Evolutionary conservation across 2,888 invertebrate genomes (phyloP).

Genomic region (Ichneumoninae sp.): DNA sequence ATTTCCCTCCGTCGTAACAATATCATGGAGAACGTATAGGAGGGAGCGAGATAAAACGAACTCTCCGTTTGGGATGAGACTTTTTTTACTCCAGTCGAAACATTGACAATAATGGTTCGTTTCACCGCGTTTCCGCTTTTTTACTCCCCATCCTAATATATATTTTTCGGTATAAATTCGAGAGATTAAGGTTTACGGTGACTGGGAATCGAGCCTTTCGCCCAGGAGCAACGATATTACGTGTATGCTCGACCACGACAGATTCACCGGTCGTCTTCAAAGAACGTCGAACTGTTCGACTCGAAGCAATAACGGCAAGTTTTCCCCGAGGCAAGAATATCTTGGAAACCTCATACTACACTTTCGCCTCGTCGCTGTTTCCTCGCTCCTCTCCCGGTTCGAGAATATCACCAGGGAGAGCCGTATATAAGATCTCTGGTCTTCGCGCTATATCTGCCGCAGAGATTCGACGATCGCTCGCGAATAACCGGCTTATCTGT

Average conservation of each 20-base stretch:
- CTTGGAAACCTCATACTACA: slow-evolving; percentile 59
- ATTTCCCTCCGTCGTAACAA: too few relatives aligned
- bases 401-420: slow-evolving; percentile 41
- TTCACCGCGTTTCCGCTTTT: background rate
- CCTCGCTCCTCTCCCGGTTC: slow-evolving; percentile 11
- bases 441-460: slow-evolving; percentile 40
- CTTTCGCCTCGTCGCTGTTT: slow-evolving; percentile 9
- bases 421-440: slow-evolving; percentile 12
- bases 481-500: slow-evolving; percentile 17
- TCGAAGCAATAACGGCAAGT: slow-evolving; percentile 67
- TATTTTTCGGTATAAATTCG: slow-evolving; percentile 22
- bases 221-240: slow-evolving; percentile 37
- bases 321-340: slow-evolving; percentile 65
- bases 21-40: too few relatives aligned
- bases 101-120: too few relatives aligned
- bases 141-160: background rate
- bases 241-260: slow-evolving; percentile 33
- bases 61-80: too few relatives aligned
- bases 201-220: background rate
- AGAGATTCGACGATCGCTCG: slow-evolving; percentile 28
- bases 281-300: slow-evolving; percentile 66
- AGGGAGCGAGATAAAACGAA: too few relatives aligned
- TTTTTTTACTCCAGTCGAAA: too few relatives aligned
- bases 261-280: slow-evolving; percentile 62
- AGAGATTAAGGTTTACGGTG: slow-evolving; percentile 14